Evolutionary conservation across 2,113 vertebrate species (phyloP), one percentile per base, ranked within the genome.

Genomic region (Campylorhamphus procurvoides): DNA sequence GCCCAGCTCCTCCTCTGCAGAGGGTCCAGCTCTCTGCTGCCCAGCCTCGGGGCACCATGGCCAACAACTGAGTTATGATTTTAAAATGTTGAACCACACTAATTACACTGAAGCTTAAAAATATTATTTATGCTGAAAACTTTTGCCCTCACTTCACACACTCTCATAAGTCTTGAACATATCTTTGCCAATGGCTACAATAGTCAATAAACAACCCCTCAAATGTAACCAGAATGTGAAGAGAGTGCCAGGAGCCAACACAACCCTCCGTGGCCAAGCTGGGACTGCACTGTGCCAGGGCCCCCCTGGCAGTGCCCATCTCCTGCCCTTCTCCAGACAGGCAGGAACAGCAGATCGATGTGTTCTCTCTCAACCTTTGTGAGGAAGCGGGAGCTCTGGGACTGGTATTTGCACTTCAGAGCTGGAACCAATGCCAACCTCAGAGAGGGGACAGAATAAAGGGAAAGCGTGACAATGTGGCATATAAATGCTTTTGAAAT

Each of bases 1-100:
- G 28, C 7, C 12, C 1, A 39, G 0, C 8, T n/a, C 23, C 10
- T 44, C 24, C 33, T 69, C 37, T 0, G 0, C 3, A 4, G n/a
- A 64, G 68, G 23, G 49, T 37, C 53, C 18, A 3, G 12, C 29
- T 37, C 64, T 33, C 60, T 2, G 0, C 60, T 37, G n/a, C 22
- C n/a, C 49, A 4, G 20, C 44, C 50, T 47, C 40, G 20, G 55
- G 44, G 37, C 60, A 37, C 19, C 0, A n/a, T 44, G 75, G 22
- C 56, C 29, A 31, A 8, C 6, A 10, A 53, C 10, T 16, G 6
- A 7, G 3, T 5, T 18, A 10, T 1, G 3, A 23, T 42, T 84
- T 73, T 19, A 53, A 62, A 59, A 33, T 50, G 13, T 28, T 73
- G 28, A 37, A 47, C 49, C 55, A 22, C 1, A 1, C 14, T 18